phyloP scores from a whole-genome alignment of 2,888 invertebrate genomes.

The Ochropleura leucogaster region DNA sequence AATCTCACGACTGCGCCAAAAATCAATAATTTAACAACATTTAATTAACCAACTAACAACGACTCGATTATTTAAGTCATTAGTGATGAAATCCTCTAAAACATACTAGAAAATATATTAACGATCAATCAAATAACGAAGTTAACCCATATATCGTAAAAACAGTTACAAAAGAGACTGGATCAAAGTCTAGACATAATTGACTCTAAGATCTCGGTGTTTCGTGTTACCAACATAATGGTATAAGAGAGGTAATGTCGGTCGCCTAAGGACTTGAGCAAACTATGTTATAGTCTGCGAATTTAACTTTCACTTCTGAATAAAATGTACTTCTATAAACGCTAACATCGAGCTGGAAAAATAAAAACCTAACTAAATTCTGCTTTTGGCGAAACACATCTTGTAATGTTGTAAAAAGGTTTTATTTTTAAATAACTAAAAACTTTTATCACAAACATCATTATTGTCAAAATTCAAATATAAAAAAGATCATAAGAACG shows the following conservation, averaged over 20 bases:
- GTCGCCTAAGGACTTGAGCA: conserved; percentile 2
- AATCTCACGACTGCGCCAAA: no score
- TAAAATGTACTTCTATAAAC: not conserved
- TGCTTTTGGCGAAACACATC: not conserved
- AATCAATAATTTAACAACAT: no score
- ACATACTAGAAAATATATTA: not conserved
- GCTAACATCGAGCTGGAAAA: not conserved
- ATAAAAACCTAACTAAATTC: not conserved
- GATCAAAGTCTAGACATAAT: conserved; percentile 58
- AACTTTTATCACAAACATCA: not conserved
- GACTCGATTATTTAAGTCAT: not conserved
- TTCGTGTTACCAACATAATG: conserved; percentile 24
- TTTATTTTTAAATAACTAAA: no score
- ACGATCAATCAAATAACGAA: conserved; percentile 3
- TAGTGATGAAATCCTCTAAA: not conserved
- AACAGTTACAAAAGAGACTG: conserved; percentile 29
- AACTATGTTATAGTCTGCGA: not conserved
- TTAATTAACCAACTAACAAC: not conserved
- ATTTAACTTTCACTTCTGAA: not conserved
- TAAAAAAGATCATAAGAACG: conserved; percentile 4
- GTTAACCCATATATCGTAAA: conserved; percentile 23
- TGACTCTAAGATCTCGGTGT: conserved; percentile 48
- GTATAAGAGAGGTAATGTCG: conserved; percentile 32
- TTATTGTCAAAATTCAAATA: conserved; percentile 5
- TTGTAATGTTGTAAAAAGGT: no score